A percentile compares a stretch with the other conserved stretches of the same genome.
Conservation (phyloP, 2,888 invertebrate species). For the Amblyjoppa fuscipennis region DNA sequence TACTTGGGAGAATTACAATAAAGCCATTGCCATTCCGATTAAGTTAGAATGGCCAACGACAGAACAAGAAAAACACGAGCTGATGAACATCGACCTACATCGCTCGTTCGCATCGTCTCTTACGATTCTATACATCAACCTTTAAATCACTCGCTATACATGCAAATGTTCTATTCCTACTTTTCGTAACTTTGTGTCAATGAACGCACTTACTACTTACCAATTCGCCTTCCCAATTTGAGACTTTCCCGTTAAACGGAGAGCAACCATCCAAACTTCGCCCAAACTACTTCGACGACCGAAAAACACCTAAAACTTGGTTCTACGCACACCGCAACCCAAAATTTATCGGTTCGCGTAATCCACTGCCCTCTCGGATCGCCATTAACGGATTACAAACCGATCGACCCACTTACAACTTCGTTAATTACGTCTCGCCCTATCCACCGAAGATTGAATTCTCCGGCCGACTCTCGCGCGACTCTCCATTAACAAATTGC, state of each 20-base stretch:
- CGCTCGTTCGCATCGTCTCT: no score
- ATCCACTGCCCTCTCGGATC: neutral
- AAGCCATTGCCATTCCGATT: no score
- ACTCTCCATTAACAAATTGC: conserved; percentile 1
- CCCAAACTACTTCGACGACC: neutral
- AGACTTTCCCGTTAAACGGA: neutral
- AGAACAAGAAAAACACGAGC: no score
- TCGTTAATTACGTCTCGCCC: neutral
- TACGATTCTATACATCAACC: no score
- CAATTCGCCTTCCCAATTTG: no score
- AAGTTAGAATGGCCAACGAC: no score
- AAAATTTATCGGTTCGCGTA: neutral
- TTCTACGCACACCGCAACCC: neutral
- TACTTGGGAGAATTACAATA: no score
- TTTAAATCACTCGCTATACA: no score
- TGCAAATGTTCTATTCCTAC: no score
- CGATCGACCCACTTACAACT: neutral
- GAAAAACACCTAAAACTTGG: neutral
- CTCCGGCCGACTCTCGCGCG: neutral
- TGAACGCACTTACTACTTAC: no score
- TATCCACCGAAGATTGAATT: neutral
- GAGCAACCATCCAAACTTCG: neutral
- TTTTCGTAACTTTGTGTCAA: no score
- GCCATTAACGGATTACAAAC: neutral
- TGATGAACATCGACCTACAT: no score